Evolutionary conservation across 1,140 invertebrate genomes (phyloP).

Genomic region (Phymastichus coffea): DNA sequence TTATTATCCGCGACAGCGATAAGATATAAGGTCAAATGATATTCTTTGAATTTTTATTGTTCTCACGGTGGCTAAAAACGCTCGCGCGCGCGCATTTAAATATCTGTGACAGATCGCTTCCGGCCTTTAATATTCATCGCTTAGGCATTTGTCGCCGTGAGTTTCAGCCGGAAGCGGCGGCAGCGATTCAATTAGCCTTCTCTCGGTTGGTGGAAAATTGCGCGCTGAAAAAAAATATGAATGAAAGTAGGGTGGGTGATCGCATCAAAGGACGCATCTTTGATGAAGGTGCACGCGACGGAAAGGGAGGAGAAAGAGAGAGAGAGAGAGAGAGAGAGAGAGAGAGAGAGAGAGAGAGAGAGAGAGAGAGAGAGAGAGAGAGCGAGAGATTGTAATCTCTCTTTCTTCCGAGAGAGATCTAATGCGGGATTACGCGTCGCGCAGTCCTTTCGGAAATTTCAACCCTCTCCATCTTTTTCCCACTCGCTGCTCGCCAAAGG

Average conservation of each 20-base stretch:
- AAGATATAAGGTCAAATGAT: too few relatives aligned
- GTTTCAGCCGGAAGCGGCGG: neutral
- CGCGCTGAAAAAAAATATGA: too few relatives aligned
- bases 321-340: neutral
- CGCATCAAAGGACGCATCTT: too few relatives aligned
- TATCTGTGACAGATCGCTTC: conserved; percentile 19
- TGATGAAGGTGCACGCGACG: neutral
- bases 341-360: neutral
- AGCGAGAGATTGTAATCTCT: too few relatives aligned
- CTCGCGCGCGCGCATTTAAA: conserved; percentile 6
- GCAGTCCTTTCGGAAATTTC: conserved; percentile 16
- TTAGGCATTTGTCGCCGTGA: conserved; percentile 12
- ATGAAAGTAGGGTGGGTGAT: too few relatives aligned
- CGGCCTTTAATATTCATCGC: conserved; percentile 21
- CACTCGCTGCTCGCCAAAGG: conserved; percentile 3
- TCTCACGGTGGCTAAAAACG: neutral
- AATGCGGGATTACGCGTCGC: conserved; percentile 18
- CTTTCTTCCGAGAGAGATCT: too few relatives aligned
- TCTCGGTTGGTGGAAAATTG: too few relatives aligned
- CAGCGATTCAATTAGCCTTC: conserved; percentile 23
- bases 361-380: neutral
- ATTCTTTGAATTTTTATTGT: too few relatives aligned
- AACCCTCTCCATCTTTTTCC: conserved; percentile 23
- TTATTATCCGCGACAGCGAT: too few relatives aligned
- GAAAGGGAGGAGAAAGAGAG: neutral